These are phyloP conservation scores for Hypomecis atomaria DNA, from an alignment of 2,888 invertebrate genomes.

Conservation along the genomic window DNA sequence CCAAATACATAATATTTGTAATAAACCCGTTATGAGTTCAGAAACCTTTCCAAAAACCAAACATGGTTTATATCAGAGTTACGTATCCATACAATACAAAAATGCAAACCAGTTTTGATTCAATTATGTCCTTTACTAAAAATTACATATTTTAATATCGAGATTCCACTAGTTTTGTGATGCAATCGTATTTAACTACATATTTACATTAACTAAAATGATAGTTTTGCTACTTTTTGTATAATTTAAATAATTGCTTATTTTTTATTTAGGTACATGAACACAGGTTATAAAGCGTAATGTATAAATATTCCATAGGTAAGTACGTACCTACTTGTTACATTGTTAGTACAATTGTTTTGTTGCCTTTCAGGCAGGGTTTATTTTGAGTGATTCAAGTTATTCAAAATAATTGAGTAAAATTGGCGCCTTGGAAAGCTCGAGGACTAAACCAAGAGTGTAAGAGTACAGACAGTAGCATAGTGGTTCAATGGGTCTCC, in stretches of 20 bases:
- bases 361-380: no score
- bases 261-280: slow-evolving; percentile 9
- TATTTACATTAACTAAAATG: slow-evolving; percentile 6
- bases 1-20: neutral
- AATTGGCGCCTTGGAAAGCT: no score
- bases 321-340: slow-evolving; percentile 2
- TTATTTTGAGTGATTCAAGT: no score
- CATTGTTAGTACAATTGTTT: no score
- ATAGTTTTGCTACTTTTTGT: neutral
- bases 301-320: slow-evolving; percentile 5
- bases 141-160: slow-evolving; percentile 6
- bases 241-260: slow-evolving; percentile 9
- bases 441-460: no score
- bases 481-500: no score
- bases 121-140: slow-evolving; percentile 37
- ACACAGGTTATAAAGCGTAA: slow-evolving; percentile 30
- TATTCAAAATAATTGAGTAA: no score
- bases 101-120: slow-evolving; percentile 29
- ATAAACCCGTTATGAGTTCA: neutral
- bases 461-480: no score
- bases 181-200: neutral
- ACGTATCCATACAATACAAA: slow-evolving; percentile 25
- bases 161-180: slow-evolving; percentile 3
- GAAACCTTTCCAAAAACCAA: neutral
- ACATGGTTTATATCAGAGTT: slow-evolving; percentile 4